phyloP scores from a whole-genome alignment of 92 coral and sea anemone species.

The Siderastrea radians region DNA sequence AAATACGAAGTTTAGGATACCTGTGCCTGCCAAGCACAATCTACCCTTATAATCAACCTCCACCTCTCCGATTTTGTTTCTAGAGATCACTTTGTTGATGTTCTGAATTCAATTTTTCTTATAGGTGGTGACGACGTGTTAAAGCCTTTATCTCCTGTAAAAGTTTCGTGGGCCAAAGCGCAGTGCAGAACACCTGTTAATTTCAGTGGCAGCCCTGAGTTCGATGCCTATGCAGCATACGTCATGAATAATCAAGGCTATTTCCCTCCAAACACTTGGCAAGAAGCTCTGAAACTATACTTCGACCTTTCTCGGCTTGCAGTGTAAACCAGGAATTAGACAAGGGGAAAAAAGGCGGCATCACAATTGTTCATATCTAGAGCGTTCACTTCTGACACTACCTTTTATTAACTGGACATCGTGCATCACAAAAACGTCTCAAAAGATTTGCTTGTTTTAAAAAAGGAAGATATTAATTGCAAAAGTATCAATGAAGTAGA shows the following conservation, averaged over 20 bases:
- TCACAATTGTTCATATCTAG: too few species aligned
- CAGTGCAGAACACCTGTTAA: conserved; percentile 6
- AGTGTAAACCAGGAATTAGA: not conserved
- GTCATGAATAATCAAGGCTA: conserved; percentile 1
- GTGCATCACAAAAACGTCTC: too few species aligned
- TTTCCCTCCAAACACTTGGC: not conserved
- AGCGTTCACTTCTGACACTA: too few species aligned
- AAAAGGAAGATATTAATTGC: too few species aligned
- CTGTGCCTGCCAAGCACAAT: not conserved
- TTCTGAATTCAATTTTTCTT: not conserved
- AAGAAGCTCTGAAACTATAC: conserved; percentile 8
- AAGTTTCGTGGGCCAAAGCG: conserved; percentile 9
- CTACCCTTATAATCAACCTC: not conserved
- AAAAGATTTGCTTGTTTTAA: too few species aligned
- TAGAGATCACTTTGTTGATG: not conserved
- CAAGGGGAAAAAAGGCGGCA: too few species aligned
- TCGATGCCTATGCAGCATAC: conserved; percentile 10
- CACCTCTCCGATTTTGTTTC: not conserved
- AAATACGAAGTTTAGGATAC: not conserved
- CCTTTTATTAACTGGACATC: too few species aligned
- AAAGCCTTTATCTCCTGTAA: not conserved
- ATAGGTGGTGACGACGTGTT: conserved; percentile 16
- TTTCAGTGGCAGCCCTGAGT: not conserved
- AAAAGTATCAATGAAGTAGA: too few species aligned
- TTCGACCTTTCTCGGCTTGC: not conserved